phyloP scores from a whole-genome alignment of 2,888 invertebrate species.

The Parnassius apollo region DNA sequence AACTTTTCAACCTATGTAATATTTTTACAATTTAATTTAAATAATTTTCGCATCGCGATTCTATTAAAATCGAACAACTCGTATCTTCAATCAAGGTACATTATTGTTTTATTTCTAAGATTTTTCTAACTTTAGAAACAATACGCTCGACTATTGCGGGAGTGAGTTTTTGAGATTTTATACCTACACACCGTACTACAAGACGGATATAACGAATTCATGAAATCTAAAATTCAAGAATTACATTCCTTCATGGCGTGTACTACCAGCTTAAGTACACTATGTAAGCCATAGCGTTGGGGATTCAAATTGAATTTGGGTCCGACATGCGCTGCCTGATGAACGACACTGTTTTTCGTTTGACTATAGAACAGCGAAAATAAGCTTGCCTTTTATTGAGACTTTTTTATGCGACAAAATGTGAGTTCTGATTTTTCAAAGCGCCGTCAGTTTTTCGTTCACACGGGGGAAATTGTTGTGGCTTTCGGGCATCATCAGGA shows the following conservation, averaged over 20 bases:
- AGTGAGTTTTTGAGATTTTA: too few relatives aligned
- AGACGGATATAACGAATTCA: too few relatives aligned
- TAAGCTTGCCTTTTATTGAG: constrained; percentile 19
- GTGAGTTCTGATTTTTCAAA: constrained; percentile 16
- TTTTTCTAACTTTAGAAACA: too few relatives aligned
- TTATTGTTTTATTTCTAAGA: too few relatives aligned
- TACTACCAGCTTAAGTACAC: constrained; percentile 1
- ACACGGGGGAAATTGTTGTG: constrained; percentile 7
- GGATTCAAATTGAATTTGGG: constrained; percentile 34
- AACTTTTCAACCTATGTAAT: too few relatives aligned
- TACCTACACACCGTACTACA: too few relatives aligned
- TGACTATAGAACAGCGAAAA: constrained; percentile 21
- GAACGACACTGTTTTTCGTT: constrained; percentile 25
- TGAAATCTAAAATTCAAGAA: too few relatives aligned
- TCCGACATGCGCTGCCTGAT: constrained; percentile 29
- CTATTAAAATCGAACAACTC: too few relatives aligned
- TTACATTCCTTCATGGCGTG: not conserved
- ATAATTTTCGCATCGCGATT: too few relatives aligned
- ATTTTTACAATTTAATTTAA: too few relatives aligned
- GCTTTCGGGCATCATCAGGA: constrained; percentile 4
- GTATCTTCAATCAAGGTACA: too few relatives aligned
- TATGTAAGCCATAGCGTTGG: constrained; percentile 27
- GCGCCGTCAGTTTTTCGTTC: not conserved
- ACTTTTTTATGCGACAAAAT: constrained; percentile 8
- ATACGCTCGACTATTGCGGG: too few relatives aligned